phyloP scores from a whole-genome alignment of 1,140 invertebrate genomes.

The Zeugodacus cucurbitae region DNA sequence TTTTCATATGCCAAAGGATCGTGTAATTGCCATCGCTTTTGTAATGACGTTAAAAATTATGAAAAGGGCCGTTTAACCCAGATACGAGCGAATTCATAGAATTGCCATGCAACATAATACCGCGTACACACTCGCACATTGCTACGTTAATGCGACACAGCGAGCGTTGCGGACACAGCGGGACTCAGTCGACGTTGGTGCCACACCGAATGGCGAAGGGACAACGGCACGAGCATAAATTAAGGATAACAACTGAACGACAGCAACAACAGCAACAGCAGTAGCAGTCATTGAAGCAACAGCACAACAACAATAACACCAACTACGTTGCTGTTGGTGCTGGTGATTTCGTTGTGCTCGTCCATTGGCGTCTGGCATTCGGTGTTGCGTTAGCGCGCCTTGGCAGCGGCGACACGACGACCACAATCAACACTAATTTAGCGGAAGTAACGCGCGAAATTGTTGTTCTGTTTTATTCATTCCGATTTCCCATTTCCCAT shows the following conservation, averaged over 20 bases:
- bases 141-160: neutral
- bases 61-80: slow-evolving; percentile 36
- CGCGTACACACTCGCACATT: neutral
- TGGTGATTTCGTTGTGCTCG: neutral
- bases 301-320: neutral
- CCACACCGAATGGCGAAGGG: neutral
- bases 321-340: neutral
- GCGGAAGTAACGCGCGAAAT: slow-evolving; percentile 65
- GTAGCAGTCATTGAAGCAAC: neutral
- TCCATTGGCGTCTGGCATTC: neutral
- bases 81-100: slow-evolving; percentile 9
- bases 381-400: neutral
- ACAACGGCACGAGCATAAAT: slow-evolving; percentile 4
- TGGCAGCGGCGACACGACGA: slow-evolving; percentile 45
- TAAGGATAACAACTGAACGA: slow-evolving; percentile 35
- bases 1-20: slow-evolving; percentile 26
- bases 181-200: neutral
- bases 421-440: slow-evolving; percentile 65
- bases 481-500: neutral
- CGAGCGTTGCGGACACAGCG: neutral
- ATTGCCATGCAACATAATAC: neutral
- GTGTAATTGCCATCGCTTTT: slow-evolving; percentile 36
- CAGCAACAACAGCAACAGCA: neutral
- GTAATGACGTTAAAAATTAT: slow-evolving; percentile 37
- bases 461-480: slow-evolving; percentile 43